Evolutionary conservation across 2,797 vertebrate genomes (phyloP).

Genomic region (Erpetoichthys calabaricus): DNA sequence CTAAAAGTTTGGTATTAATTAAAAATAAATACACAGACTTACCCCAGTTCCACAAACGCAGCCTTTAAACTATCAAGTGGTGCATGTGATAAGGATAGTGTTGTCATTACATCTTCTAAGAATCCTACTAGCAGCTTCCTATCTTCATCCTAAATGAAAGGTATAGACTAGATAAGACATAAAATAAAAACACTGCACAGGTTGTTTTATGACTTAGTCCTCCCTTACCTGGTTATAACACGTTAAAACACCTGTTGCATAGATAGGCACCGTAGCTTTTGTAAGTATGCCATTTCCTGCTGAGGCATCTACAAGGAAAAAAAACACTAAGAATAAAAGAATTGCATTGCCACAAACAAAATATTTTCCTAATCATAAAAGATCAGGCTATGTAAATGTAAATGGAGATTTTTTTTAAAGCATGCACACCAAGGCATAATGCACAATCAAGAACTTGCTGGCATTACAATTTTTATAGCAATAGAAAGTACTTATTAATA

Average conservation of each 20-base stretch:
- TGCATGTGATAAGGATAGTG: constrained; percentile 85
- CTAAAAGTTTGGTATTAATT: not conserved
- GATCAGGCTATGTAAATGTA: constrained; percentile 6
- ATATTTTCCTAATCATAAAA: constrained; percentile 28
- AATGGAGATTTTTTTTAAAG: not conserved
- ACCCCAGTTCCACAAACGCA: constrained; percentile 95
- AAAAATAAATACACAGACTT: constrained; percentile 24
- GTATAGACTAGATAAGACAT: constrained; percentile 1
- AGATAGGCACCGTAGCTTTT: constrained; percentile 96
- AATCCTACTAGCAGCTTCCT: constrained; percentile 91
- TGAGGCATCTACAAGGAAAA: constrained; percentile 55
- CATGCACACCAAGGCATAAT: not conserved
- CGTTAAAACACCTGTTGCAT: constrained; percentile 93
- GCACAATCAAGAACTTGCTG: not conserved
- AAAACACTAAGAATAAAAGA: not conserved
- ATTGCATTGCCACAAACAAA: constrained; percentile 18
- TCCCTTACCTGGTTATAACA: constrained; percentile 88
- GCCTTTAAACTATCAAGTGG: constrained; percentile 93
- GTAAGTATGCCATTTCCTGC: constrained; percentile 86
- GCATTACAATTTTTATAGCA: no score
- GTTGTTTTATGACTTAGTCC: not conserved
- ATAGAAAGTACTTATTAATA: no score
- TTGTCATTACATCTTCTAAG: constrained; percentile 95
- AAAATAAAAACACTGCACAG: not conserved
- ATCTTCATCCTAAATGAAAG: constrained; percentile 75